Base-by-base conservation (phyloP, 2,113 vertebrate species). In the Sisor rabdophorus region DNA sequence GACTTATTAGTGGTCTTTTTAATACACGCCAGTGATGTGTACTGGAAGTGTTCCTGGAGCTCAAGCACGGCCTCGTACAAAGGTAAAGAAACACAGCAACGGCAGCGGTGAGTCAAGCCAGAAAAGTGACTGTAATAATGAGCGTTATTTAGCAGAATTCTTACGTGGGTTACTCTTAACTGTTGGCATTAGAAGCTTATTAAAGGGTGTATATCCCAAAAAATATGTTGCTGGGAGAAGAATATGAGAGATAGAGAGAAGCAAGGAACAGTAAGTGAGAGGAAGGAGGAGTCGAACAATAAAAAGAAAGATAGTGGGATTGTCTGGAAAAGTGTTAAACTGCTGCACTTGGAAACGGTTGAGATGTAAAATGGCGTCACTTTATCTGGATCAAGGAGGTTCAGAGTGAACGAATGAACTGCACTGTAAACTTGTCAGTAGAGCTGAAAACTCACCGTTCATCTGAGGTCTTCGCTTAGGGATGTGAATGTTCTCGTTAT, bases 1-100 rank as follows among this genome's bases (percentile, higher is more conserved):
- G 85, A 65, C 68, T 85, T 83, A 90, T 89, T 88, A 83, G 84
- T 78, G 81, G 82, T 76, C 79, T 78, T 72, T 68, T 73, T 77
- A 81, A 75, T 68, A 68, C 63, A 56, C 77, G 79, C 74, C 79
- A 81, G 48, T 81, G 78, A 26, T 73, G 68, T 83, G 73, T 81
- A 61, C 36, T 79, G 61, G 73, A 79, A 54, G 69, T 73, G 60
- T 15, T 68, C 65, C 81, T 47, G 44, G 67, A 63, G 65, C 22
- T 47, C 44, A 26, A 79, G 16, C 36, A 32, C 15, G 32, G 72
- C 60, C 30, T 32, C 16, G 30, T 61, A 54, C 70, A 48, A 44
- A 52, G 48, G 69, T 56, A 55, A 50, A 36, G 56, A 79, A 52
- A 47, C 50, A 36, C 6, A 36, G 7, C 32, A 36, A 7, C 32